Percentiles rank a stretch among this genome's conserved stretches.
Conservation (phyloP, 2,113 vertebrate species). For the Platycercus adscitus region DNA sequence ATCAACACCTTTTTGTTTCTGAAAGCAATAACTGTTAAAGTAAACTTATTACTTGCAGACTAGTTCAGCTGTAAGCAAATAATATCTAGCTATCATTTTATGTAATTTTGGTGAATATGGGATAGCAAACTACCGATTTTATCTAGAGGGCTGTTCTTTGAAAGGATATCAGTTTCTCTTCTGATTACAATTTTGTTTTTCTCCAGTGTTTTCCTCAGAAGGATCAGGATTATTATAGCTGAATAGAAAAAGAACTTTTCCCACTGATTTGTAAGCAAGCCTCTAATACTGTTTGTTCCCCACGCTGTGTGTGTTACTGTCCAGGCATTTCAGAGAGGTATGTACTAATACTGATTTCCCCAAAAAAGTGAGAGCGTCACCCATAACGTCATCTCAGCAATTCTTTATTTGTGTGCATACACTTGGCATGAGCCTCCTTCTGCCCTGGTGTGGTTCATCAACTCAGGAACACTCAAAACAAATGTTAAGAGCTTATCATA, state of each 20-base stretch:
- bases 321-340: background rate
- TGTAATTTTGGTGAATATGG: background rate
- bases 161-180: background rate
- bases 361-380: background rate
- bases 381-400: background rate
- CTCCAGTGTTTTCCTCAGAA: background rate
- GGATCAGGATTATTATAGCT: background rate
- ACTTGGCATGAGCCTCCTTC: background rate
- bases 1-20: background rate
- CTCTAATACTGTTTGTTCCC: background rate
- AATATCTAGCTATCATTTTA: background rate
- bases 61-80: background rate
- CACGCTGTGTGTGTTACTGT: accelerated
- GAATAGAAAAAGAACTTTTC: background rate
- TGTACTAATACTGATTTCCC: background rate
- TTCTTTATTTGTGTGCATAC: background rate
- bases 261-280: background rate
- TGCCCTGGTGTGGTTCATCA: background rate
- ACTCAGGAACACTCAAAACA: background rate
- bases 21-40: background rate
- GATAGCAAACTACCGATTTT: background rate
- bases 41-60: background rate
- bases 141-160: background rate
- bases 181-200: background rate
- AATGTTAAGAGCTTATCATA: background rate